A percentile compares a stretch with the other conserved stretches of the same genome.
phyloP scores from a whole-genome alignment of 2,888 invertebrate genomes.

The Phalera bucephala region DNA sequence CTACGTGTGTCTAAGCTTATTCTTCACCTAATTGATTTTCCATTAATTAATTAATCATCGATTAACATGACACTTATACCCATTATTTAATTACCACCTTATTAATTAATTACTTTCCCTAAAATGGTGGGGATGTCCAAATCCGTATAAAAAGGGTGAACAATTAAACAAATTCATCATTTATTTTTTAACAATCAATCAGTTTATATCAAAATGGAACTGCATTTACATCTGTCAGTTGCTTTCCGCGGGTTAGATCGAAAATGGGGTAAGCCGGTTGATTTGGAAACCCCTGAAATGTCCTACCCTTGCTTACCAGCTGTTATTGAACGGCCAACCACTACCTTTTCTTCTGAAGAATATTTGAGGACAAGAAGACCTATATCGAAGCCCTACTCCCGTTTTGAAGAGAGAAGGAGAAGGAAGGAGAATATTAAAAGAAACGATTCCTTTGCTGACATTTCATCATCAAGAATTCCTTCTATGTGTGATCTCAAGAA shows the following conservation, averaged over 20 bases:
- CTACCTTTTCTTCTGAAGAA: slow-evolving; percentile 60
- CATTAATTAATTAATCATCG: slow-evolving; percentile 11
- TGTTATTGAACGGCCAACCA: slow-evolving; percentile 39
- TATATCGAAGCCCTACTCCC: slow-evolving; percentile 37
- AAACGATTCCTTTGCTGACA: slow-evolving; percentile 46
- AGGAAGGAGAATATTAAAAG: slow-evolving; percentile 25
- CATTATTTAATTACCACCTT: neutral
- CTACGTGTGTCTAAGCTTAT: too few relatives aligned
- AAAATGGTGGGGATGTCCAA: slow-evolving; percentile 4
- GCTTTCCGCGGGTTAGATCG: slow-evolving; percentile 54
- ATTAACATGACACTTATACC: slow-evolving; percentile 4
- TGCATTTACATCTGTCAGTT: slow-evolving; percentile 55
- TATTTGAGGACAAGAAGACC: slow-evolving; percentile 38
- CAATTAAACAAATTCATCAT: slow-evolving; percentile 8
- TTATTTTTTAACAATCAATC: neutral
- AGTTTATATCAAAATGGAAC: slow-evolving; percentile 42
- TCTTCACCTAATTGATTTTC: too few relatives aligned
- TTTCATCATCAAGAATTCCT: slow-evolving; percentile 42
- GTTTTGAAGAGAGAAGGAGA: slow-evolving; percentile 20
- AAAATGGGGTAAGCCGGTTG: slow-evolving; percentile 57
- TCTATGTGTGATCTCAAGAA: slow-evolving; percentile 22
- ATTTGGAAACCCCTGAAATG: slow-evolving; percentile 43
- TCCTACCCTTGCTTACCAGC: slow-evolving; percentile 40
- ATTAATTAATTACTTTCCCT: slow-evolving; percentile 1
- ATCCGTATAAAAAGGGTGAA: slow-evolving; percentile 6